A percentile compares a stretch with the other conserved stretches of the same genome.
Conservation (phyloP, 2,797 vertebrate species). For the Falco naumanni region DNA sequence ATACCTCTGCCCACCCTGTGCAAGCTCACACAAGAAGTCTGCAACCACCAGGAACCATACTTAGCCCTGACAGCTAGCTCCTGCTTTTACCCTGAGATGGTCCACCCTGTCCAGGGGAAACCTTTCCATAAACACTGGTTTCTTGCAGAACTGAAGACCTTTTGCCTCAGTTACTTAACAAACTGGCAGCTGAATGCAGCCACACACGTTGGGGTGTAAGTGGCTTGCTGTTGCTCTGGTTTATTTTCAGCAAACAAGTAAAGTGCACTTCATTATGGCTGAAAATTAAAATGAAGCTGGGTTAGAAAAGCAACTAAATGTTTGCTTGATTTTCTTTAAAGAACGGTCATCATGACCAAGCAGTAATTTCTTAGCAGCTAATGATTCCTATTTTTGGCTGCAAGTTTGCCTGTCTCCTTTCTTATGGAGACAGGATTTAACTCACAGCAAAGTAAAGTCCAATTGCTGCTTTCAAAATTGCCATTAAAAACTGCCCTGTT, state of each 20-base stretch:
- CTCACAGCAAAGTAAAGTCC: neutral
- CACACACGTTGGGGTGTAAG: neutral
- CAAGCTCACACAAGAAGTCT: neutral
- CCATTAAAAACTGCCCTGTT: neutral
- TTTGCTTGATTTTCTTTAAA: neutral
- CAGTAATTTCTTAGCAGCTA: neutral
- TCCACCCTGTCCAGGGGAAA: neutral
- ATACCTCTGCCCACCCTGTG: too few species aligned
- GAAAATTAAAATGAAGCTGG: neutral
- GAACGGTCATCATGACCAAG: neutral
- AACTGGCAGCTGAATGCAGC: neutral
- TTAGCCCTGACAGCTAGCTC: neutral
- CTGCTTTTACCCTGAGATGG: neutral
- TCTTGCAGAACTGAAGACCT: neutral
- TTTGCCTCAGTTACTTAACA: neutral
- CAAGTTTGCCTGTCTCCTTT: neutral
- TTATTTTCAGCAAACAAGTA: slow-evolving; percentile 2
- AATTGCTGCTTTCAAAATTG: neutral
- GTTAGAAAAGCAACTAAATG: neutral
- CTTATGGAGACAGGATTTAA: neutral
- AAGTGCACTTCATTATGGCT: neutral
- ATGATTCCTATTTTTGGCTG: neutral
- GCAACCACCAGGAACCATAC: neutral
- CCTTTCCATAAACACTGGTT: neutral
- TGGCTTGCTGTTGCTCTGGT: neutral